Base-by-base conservation (phyloP, 64 coral and sea anemone genomes). In the Stichodactyla helianthus region DNA sequence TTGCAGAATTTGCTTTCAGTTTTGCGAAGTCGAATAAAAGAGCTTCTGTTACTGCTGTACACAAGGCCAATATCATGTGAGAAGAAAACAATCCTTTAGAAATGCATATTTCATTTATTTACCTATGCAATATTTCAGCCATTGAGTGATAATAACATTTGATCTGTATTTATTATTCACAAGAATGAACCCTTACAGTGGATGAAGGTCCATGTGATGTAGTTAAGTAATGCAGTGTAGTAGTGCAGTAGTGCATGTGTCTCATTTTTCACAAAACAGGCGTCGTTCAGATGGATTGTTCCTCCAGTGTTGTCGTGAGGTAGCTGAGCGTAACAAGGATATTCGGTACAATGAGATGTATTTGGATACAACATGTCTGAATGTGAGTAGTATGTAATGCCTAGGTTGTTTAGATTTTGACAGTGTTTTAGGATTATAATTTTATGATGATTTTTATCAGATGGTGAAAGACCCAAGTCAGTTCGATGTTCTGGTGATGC, bases 11-110 rank as follows among this genome's bases (percentile, higher is more conserved):
- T 93, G 97, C 97, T 54, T 99, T 99, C 86, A 89, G 89, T 52
- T 99, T 92, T 95, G 97, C 97, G 44, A 95, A 88, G 52, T 88
- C 97, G 51, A 99, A 99, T 83, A 94, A 94, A 62, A 79, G 97
- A 50, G 86, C 83, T 23, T 94, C 88, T 53, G 97, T 99, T 4
- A 95, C 93, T n/a, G 97, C 97, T 78, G 97, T 99, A 18, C 97
- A 99, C 64, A 99, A 99, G 55, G 97, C 97, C 19, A 99, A 99
- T 79, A 99, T 99, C 91, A 99, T 99, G 97, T 99, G 84, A 86
- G 97, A 77, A 54, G 44, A 25, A 77, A 54, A 12, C 35, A 44
- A 44, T 44, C 35, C 35, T 44, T 44, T 44, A 2, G 35, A 44
- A 44, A 3, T 44, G 35, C 4, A 3, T 44, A 44, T 44, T 44